Evolutionary conservation across 2,797 vertebrate genomes (phyloP).

Genomic region (Bufotes viridis): DNA sequence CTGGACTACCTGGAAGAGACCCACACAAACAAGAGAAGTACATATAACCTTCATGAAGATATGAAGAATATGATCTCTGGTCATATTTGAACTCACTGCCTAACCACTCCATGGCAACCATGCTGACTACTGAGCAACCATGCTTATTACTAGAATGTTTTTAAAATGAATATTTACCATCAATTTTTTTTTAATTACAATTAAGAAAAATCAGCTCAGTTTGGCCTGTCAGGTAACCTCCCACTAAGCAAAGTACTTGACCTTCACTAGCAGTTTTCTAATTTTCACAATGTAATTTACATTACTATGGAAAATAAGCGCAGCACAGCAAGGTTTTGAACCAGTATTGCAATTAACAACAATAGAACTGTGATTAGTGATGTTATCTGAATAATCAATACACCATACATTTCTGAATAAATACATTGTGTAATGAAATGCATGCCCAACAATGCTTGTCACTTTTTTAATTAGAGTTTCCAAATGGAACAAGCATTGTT

Average conservation of each 20-base stretch:
- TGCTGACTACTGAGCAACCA: background rate
- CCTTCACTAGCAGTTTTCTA: background rate
- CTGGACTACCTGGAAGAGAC: too few species aligned
- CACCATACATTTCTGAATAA: slow-evolving; percentile 34
- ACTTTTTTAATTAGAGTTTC: slow-evolving; percentile 30
- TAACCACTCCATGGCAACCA: too few species aligned
- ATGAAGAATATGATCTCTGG: too few species aligned
- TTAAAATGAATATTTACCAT: too few species aligned
- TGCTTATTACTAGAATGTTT: background rate
- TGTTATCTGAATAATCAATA: slow-evolving; percentile 39
- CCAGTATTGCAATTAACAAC: background rate
- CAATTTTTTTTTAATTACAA: background rate
- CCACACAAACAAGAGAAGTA: too few species aligned
- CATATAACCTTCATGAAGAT: too few species aligned
- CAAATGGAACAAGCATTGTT: background rate
- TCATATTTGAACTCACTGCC: too few species aligned
- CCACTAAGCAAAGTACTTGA: background rate
- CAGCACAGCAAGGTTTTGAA: background rate
- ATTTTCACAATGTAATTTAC: slow-evolving; percentile 4
- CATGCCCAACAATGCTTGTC: slow-evolving; percentile 46
- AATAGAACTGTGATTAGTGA: slow-evolving; percentile 31
- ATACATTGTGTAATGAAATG: slow-evolving; percentile 8
- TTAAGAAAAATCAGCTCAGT: background rate
- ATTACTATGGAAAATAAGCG: background rate
- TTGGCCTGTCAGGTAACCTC: background rate